phyloP scores from a whole-genome alignment of 2,113 vertebrate genomes.

The Struthio camelus region DNA sequence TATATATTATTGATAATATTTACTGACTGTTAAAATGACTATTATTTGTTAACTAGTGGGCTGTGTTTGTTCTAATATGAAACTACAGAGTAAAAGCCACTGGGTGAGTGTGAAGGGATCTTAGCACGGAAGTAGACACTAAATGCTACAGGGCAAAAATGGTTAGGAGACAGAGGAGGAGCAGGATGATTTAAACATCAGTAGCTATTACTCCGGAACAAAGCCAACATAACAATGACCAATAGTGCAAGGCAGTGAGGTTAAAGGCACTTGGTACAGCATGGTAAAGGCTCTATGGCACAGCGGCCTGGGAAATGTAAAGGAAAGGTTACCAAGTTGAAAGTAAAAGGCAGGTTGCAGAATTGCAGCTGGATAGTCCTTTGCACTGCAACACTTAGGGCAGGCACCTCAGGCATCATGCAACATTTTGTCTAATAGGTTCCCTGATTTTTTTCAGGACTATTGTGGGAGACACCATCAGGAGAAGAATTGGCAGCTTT shows the following conservation, averaged over 20 bases:
- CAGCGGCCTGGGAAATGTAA: background rate
- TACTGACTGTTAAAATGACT: slow-evolving; percentile 7
- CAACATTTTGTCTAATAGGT: background rate
- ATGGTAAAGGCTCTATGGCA: rapidly evolving
- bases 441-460: background rate
- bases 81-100: background rate
- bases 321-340: background rate
- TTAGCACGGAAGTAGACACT: rapidly evolving
- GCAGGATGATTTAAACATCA: background rate
- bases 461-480: background rate
- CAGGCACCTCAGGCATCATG: rapidly evolving
- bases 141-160: background rate
- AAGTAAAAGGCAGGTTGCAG: background rate
- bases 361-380: background rate
- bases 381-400: background rate
- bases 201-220: background rate
- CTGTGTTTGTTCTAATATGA: background rate
- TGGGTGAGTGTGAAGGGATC: background rate
- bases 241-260: background rate
- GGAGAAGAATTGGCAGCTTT: background rate
- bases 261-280: rapidly evolving
- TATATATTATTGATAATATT: background rate
- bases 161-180: background rate
- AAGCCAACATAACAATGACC: background rate
- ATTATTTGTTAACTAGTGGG: background rate